Evolutionary conservation across 1,140 invertebrate genomes (phyloP).

Genomic region (Ctenoplectra terminalis): DNA sequence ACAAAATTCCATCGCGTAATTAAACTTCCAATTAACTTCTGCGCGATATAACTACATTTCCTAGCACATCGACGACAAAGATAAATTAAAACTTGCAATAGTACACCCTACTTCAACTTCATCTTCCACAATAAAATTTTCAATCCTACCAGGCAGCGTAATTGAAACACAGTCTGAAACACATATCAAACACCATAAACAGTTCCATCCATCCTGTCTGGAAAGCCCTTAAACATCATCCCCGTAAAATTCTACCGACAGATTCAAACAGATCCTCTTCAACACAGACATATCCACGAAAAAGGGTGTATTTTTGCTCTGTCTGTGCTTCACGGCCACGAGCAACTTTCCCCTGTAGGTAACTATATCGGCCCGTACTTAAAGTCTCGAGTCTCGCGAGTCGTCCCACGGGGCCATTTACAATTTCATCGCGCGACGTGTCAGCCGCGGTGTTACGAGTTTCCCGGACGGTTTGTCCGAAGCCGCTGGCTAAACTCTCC

Average conservation of each 20-base stretch:
- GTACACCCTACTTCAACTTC: background rate
- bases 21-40: too few relatives aligned
- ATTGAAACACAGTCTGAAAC: background rate
- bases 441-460: conserved; percentile 13
- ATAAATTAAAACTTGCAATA: too few relatives aligned
- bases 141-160: too few relatives aligned
- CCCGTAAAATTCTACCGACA: background rate
- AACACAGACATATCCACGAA: background rate
- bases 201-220: background rate
- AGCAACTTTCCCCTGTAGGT: conserved; percentile 4
- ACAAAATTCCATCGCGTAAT: too few relatives aligned
- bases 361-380: conserved; percentile 27
- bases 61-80: too few relatives aligned
- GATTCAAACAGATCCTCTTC: too few relatives aligned
- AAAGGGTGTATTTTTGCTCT: conserved; percentile 20
- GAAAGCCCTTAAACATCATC: background rate
- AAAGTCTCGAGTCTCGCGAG: conserved; percentile 34
- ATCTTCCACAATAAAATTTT: background rate
- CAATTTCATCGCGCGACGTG: conserved; percentile 45
- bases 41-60: too few relatives aligned
- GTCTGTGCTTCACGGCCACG: background rate
- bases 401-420: conserved; percentile 45
- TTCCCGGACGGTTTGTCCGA: background rate
- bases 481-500: background rate
- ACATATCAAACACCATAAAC: background rate